Percentiles rank a stretch among this genome's conserved stretches.
phyloP scores from a whole-genome alignment of 1,140 invertebrate genomes.

The Berghia stephanieae region DNA sequence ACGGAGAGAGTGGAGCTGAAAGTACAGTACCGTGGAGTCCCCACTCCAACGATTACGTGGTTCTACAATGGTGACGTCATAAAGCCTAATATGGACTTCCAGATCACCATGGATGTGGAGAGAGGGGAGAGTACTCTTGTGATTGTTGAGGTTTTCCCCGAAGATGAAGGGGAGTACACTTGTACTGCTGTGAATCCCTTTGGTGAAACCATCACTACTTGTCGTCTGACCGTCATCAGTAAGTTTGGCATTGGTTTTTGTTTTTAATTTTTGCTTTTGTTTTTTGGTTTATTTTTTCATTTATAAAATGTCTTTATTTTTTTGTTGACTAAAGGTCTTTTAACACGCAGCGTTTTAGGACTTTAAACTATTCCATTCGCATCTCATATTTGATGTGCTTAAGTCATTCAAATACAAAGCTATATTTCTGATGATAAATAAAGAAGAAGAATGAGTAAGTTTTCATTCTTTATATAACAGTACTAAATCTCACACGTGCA shows the following conservation, averaged over 20 bases:
- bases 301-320: too few species aligned
- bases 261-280: not conserved
- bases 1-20: conserved; percentile 56
- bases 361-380: too few species aligned
- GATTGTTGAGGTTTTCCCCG: conserved; percentile 65
- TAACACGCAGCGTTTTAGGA: too few species aligned
- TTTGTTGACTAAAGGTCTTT: too few species aligned
- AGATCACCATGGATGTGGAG: conserved; percentile 56
- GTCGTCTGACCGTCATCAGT: conserved; percentile 57
- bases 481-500: too few species aligned
- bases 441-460: too few species aligned
- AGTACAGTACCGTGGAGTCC: conserved; percentile 55
- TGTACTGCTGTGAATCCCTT: conserved; percentile 89
- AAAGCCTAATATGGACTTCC: conserved; percentile 56
- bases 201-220: conserved; percentile 76
- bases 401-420: too few species aligned
- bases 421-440: too few species aligned
- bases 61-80: conserved; percentile 61
- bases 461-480: too few species aligned
- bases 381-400: too few species aligned
- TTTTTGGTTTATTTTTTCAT: not conserved
- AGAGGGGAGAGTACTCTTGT: conserved; percentile 57
- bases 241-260: conserved; percentile 38
- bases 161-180: conserved; percentile 91
- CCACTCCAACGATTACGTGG: conserved; percentile 63